phyloP scores from a whole-genome alignment of 2,888 invertebrate genomes.

The Elysia crispata region DNA sequence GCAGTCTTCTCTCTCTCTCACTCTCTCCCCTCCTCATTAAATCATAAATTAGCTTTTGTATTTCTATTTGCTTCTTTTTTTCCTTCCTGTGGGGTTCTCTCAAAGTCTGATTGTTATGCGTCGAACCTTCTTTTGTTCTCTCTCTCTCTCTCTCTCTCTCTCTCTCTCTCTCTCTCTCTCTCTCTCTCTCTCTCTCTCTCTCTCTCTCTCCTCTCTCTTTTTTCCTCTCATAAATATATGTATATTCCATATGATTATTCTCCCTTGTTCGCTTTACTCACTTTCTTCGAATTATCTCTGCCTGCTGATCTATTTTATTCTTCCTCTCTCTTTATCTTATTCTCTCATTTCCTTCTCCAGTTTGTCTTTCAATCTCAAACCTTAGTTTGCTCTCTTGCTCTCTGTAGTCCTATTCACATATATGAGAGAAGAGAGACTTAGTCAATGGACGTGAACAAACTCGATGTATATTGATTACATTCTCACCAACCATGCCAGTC shows the following conservation, averaged over 20 bases:
- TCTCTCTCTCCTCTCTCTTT: constrained; percentile 19
- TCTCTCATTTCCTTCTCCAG: background rate
- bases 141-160: background rate
- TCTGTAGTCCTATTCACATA: background rate
- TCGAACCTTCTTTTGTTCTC: background rate
- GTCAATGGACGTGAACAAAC: too few relatives aligned
- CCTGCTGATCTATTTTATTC: background rate
- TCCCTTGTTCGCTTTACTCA: background rate
- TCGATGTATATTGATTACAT: background rate
- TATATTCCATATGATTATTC: background rate
- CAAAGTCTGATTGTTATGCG: too few relatives aligned
- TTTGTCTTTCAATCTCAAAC: background rate
- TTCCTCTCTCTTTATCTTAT: too few relatives aligned
- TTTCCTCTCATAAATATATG: background rate
- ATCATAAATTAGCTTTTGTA: too few relatives aligned
- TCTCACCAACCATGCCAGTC: background rate
- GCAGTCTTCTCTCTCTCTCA: background rate
- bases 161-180: constrained; percentile 20
- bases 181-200: constrained; percentile 9
- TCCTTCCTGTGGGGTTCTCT: too few relatives aligned
- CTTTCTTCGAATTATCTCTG: background rate
- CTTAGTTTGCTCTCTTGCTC: background rate
- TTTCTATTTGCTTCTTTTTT: too few relatives aligned
- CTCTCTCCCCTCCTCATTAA: background rate
- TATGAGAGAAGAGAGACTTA: too few relatives aligned